Evolutionary conservation across 2,888 invertebrate genomes (phyloP), one percentile per base, ranked within the genome.

Genomic region (Epinotia nisella): DNA sequence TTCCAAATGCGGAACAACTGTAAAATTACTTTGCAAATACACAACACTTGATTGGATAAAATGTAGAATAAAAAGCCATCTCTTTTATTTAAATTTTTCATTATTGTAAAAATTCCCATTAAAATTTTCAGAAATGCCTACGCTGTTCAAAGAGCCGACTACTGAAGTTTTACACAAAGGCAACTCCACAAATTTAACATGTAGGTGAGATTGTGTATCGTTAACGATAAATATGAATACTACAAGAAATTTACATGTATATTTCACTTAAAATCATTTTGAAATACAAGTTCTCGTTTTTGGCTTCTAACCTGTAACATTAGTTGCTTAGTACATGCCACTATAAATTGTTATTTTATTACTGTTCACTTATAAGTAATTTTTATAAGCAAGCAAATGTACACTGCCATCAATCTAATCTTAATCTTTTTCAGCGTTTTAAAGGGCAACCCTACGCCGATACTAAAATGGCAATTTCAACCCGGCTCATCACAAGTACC

Each of bases 151-250:
- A 71, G 82, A 82, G 15, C 79, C 78, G 0, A 60, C 49, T 1
- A 81, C 70, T 17, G 74, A 76, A 35, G 78, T 75, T 10, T 73
- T 79, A 0, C 80, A 75, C 2, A 82, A 78, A 74, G 90, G 89
- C 51, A 75, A 81, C 15, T 72, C 88, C 0, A 77, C 85, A 55
- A 81, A 82, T 80, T 82, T 92, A 79, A 81, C 90, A 91, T 92
- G 92, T 92, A 93, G 93, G 93, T 93, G 91, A 93, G 93, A 90
- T 85, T 90, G 76, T 82, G 78, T 84, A 81, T 82, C 75, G 35
- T 58, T 68, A 74, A 61, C 15, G n/a, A 65, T 64, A 45, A 66
- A 68, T 24, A 51, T 35, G 29, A 35, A 35, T 35, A 35, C 29
- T 35, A 35, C 35, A 9, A 35, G 35, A 7, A 35, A 35, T 35